Conservation (phyloP, 2,888 invertebrate species). For the Dryobota labecula region DNA sequence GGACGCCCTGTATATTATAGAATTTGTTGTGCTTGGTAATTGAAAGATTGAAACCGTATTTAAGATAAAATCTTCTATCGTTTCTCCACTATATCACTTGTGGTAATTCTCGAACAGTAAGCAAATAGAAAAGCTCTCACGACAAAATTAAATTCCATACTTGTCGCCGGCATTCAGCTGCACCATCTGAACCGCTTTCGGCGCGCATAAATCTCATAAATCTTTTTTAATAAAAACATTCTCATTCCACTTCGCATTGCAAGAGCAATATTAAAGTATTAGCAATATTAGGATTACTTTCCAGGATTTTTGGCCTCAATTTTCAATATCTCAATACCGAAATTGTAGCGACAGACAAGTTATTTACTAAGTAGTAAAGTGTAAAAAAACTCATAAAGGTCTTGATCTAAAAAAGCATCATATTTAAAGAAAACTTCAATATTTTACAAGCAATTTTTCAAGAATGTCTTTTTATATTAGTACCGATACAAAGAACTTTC, state of each 20-base stretch:
- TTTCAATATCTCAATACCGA: constrained; percentile 41
- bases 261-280: constrained; percentile 67
- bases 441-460: constrained; percentile 16
- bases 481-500: not conserved
- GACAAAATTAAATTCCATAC: constrained; percentile 81
- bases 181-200: constrained; percentile 74
- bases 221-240: constrained; percentile 76
- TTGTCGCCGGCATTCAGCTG: constrained; percentile 76
- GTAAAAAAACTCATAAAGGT: constrained; percentile 36
- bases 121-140: constrained; percentile 67
- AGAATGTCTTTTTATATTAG: constrained; percentile 16
- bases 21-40: not conserved
- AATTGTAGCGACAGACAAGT: constrained; percentile 32
- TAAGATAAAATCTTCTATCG: constrained; percentile 32
- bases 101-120: constrained; percentile 50
- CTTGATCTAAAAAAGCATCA: constrained; percentile 8
- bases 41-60: constrained; percentile 23
- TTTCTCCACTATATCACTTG: constrained; percentile 39
- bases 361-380: constrained; percentile 31
- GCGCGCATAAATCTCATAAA: constrained; percentile 72
- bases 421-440: not conserved
- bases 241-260: constrained; percentile 68
- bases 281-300: constrained; percentile 51
- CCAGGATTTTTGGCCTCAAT: not conserved
- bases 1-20: not conserved